A percentile compares a stretch with the other conserved stretches of the same genome.
Conservation (phyloP, 2,113 vertebrate species). For the Porphyrio hochstetteri region DNA sequence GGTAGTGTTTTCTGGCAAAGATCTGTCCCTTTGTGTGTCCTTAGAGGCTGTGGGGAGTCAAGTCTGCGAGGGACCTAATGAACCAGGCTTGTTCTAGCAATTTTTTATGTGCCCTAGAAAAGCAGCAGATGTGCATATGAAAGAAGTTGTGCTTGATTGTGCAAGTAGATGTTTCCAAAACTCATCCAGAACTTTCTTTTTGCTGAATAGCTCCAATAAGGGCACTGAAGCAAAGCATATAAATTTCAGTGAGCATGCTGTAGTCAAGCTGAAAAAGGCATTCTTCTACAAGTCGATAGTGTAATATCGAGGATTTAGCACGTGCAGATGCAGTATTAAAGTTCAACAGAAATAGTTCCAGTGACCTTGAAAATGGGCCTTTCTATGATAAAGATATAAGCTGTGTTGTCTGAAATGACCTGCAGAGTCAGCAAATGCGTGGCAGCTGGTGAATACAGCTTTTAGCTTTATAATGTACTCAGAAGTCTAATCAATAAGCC, state of each 20-base stretch:
- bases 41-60: background rate
- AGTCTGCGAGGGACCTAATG: background rate
- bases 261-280: constrained; percentile 51
- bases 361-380: constrained; percentile 60
- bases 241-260: constrained; percentile 18
- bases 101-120: background rate
- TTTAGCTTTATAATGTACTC: constrained; percentile 63
- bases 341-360: constrained; percentile 46
- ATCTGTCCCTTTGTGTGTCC: background rate
- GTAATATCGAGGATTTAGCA: constrained; percentile 58
- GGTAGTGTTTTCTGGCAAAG: background rate
- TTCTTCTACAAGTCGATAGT: constrained; percentile 62
- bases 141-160: background rate
- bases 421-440: constrained; percentile 53
- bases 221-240: constrained; percentile 6
- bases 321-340: constrained; percentile 33
- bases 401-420: constrained; percentile 10
- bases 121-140: background rate
- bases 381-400: constrained; percentile 44
- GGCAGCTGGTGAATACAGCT: constrained; percentile 44
- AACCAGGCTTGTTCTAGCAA: background rate
- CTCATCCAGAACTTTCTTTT: constrained; percentile 16
- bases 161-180: background rate
- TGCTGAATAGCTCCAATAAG: constrained; percentile 30
- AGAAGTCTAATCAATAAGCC: constrained; percentile 67